These are phyloP conservation scores for Anabas testudineus DNA, from an alignment of 2,797 vertebrate genomes.

Conservation along the genomic window DNA sequence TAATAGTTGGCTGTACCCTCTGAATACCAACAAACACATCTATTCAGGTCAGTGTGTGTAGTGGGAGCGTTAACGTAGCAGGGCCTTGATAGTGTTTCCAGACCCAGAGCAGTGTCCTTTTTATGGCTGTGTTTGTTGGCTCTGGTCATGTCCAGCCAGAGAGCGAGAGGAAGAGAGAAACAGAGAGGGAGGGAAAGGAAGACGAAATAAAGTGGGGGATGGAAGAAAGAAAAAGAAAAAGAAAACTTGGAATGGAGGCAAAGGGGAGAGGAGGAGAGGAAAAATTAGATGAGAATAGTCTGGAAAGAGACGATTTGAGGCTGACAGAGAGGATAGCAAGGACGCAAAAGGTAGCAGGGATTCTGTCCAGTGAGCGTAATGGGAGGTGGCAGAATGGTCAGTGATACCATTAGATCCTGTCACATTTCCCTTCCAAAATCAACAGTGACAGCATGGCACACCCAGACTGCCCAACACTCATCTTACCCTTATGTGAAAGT, in stretches of 20 bases:
- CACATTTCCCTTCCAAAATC: slow-evolving; percentile 4
- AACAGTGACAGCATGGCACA: slow-evolving; percentile 37
- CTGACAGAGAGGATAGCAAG: slow-evolving; percentile 17
- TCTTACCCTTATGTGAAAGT: slow-evolving; percentile 53
- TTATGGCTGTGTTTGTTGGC: slow-evolving; percentile 85
- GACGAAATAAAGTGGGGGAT: slow-evolving; percentile 40
- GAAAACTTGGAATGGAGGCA: slow-evolving; percentile 47
- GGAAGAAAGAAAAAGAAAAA: slow-evolving; percentile 49
- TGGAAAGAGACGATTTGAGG: slow-evolving; percentile 33
- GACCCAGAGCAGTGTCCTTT: slow-evolving; percentile 80
- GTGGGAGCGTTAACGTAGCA: slow-evolving; percentile 65
- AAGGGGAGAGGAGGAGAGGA: slow-evolving; percentile 2
- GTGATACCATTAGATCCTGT: slow-evolving; percentile 56
- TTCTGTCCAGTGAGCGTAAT: slow-evolving; percentile 39
- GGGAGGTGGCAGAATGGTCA: slow-evolving; percentile 29
- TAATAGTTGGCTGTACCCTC: slow-evolving; percentile 50
- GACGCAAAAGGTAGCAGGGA: slow-evolving; percentile 33
- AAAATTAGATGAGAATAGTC: slow-evolving; percentile 3
- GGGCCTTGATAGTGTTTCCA: slow-evolving; percentile 83
- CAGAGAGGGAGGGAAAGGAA: slow-evolving; percentile 37
- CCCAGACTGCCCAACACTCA: slow-evolving; percentile 37
- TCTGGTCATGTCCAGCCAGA: slow-evolving; percentile 65
- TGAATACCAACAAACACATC: slow-evolving; percentile 61
- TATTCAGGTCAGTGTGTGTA: slow-evolving; percentile 72
- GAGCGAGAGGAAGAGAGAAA: slow-evolving; percentile 30